Conservation (phyloP, 2,797 vertebrate genomes). For the Staurois parvus region DNA sequence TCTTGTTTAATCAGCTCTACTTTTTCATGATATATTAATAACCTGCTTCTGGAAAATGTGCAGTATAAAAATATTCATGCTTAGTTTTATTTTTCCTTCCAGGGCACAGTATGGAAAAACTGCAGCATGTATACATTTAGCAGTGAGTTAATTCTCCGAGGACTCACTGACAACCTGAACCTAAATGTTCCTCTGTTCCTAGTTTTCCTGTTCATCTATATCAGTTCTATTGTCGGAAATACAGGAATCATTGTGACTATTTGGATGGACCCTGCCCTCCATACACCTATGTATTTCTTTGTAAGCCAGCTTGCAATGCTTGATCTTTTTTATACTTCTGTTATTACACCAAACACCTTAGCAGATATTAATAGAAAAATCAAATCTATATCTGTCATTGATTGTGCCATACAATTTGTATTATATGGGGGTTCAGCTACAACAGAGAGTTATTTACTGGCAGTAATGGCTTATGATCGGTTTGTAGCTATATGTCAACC, state of each 20-base stretch:
- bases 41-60: too few species aligned
- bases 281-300: conserved; percentile 39
- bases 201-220: conserved; percentile 14
- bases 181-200: not conserved
- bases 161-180: not conserved
- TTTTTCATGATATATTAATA: too few species aligned
- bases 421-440: conserved; percentile 24
- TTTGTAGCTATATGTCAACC: conserved; percentile 25
- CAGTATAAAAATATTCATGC: too few species aligned
- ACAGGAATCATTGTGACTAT: conserved; percentile 22
- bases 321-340: conserved; percentile 29
- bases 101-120: conserved; percentile 8
- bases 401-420: conserved; percentile 20
- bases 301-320: conserved; percentile 10
- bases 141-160: conserved; percentile 18
- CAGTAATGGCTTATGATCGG: conserved; percentile 38
- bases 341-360: conserved; percentile 27
- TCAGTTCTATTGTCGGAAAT: conserved; percentile 19
- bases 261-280: not conserved
- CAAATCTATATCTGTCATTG: conserved; percentile 11
- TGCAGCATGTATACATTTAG: not conserved
- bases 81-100: not conserved
- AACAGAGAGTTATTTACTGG: conserved; percentile 34
- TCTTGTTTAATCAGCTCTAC: too few species aligned
- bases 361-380: conserved; percentile 4